A percentile compares a stretch with the other conserved stretches of the same genome.
Conservation (phyloP, 2,797 vertebrate genomes). For the Hemibagrus guttatus region DNA sequence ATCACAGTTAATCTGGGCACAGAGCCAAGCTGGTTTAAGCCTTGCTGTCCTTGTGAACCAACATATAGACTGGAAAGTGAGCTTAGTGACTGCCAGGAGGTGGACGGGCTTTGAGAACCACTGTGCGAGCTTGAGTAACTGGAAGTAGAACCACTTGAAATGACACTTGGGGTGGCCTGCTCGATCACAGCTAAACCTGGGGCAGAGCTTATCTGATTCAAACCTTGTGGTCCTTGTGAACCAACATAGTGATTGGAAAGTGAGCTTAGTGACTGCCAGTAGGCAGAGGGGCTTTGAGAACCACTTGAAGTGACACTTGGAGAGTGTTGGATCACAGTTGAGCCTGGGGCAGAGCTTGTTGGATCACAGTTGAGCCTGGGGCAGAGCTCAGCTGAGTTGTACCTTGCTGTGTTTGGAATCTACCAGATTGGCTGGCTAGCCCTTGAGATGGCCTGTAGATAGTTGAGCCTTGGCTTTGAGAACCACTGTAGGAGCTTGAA, state of each 20-base stretch:
- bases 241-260: background rate
- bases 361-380: background rate
- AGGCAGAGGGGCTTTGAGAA: background rate
- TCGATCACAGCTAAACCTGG: background rate
- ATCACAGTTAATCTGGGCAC: background rate
- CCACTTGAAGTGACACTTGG: background rate
- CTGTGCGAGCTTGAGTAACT: too few relatives aligned
- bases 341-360: background rate
- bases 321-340: background rate
- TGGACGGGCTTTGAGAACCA: background rate
- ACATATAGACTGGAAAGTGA: background rate
- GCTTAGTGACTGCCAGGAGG: background rate
- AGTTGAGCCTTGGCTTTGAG: background rate
- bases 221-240: fast-evolving
- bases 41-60: background rate
- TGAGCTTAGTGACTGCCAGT: background rate
- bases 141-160: background rate
- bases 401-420: background rate
- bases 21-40: background rate
- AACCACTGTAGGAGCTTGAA: background rate
- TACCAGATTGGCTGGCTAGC: background rate
- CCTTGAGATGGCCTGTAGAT: background rate
- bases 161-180: fast-evolving
- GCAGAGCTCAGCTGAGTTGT: background rate
- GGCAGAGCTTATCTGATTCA: too few relatives aligned